phyloP scores from a whole-genome alignment of 2,113 vertebrate genomes.

The Scomber japonicus region DNA sequence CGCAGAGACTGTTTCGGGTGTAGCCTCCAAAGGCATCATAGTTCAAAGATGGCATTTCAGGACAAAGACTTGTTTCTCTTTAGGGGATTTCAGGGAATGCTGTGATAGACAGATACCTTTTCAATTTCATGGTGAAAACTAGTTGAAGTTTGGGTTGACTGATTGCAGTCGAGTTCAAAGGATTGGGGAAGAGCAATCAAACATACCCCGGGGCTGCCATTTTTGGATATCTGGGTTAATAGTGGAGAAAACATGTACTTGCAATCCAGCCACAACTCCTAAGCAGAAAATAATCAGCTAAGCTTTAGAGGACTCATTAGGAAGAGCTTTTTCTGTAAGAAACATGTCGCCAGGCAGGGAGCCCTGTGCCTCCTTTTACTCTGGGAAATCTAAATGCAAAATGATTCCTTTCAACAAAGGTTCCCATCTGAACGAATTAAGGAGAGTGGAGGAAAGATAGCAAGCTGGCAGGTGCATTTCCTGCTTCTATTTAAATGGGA shows the following conservation, averaged over 20 bases:
- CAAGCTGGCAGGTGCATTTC: conserved; percentile 54
- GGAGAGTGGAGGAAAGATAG: conserved; percentile 29
- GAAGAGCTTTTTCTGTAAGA: conserved; percentile 35
- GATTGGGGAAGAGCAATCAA: conserved; percentile 61
- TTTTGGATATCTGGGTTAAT: conserved; percentile 75
- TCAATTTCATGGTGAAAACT: conserved; percentile 58
- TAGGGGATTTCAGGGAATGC: conserved; percentile 49
- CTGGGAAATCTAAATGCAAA: conserved; percentile 76
- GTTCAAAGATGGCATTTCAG: conserved; percentile 30
- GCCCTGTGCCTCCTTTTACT: conserved; percentile 36
- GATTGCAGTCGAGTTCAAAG: conserved; percentile 75
- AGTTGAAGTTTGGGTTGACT: conserved; percentile 49
- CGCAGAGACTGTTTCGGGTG: not conserved
- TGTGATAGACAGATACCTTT: conserved; percentile 71
- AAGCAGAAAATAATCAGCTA: conserved; percentile 54
- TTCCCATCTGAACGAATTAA: conserved; percentile 57
- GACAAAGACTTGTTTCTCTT: conserved; percentile 26
- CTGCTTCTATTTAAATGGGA: conserved; percentile 50
- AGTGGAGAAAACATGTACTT: conserved; percentile 57
- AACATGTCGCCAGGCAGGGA: conserved; percentile 12
- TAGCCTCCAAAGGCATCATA: not conserved
- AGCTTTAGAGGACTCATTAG: conserved; percentile 60
- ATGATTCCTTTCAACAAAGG: conserved; percentile 66
- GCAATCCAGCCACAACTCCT: conserved; percentile 47
- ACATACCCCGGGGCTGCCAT: conserved; percentile 60